Evolutionary conservation across 2,888 invertebrate species (phyloP).

Genomic region (Tenthredo livida): DNA sequence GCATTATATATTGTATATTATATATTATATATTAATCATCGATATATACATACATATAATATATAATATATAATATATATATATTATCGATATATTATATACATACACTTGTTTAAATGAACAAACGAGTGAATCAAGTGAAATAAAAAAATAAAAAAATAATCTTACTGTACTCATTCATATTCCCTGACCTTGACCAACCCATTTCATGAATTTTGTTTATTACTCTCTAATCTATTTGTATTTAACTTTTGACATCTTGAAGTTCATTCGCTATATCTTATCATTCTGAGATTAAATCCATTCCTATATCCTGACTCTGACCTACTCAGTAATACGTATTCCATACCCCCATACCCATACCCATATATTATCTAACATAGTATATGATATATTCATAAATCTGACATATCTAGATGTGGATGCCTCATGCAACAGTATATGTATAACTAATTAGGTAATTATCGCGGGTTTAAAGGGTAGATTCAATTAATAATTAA

Average conservation of each 20-base stretch:
- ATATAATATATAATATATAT: slow-evolving; percentile 53
- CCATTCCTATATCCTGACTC: neutral
- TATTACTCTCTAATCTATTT: slow-evolving; percentile 18
- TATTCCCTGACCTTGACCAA: neutral
- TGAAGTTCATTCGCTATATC: slow-evolving; percentile 13
- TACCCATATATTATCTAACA: no score
- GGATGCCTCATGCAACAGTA: neutral
- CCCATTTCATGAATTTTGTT: slow-evolving; percentile 28
- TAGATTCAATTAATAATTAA: neutral
- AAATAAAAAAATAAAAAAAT: slow-evolving; percentile 7
- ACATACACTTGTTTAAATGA: slow-evolving; percentile 72
- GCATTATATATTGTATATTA: slow-evolving; percentile 55
- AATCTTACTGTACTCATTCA: neutral
- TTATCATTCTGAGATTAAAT: neutral
- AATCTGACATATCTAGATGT: neutral
- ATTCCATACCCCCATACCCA: no score
- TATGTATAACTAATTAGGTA: neutral
- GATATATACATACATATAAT: neutral
- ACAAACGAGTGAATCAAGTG: slow-evolving; percentile 71
- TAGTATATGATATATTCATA: neutral
- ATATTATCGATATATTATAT: slow-evolving; percentile 56
- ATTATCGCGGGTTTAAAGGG: slow-evolving; percentile 8
- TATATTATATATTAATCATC: slow-evolving; percentile 54
- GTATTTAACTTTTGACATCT: slow-evolving; percentile 48
- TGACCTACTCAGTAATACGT: neutral